Evolutionary conservation across 1,140 invertebrate genomes (phyloP), one percentile per base, ranked within the genome.

Genomic region (Maconellicoccus hirsutus): DNA sequence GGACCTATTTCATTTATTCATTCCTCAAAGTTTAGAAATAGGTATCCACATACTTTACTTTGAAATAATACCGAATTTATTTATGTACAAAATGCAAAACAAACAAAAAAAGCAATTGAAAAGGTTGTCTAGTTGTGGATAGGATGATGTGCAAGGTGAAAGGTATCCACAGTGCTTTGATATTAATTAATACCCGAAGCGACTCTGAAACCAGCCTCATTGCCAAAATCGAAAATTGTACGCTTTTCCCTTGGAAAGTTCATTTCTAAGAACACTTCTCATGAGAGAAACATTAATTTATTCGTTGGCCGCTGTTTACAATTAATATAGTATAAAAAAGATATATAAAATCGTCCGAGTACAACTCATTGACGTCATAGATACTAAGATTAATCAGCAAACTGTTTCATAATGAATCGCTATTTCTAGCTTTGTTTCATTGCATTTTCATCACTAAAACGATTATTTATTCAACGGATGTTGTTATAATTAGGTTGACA

Each of bases 291-390:
- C 42, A 52, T 52, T 52, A 52, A 52, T 52, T 52, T 52, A 52
- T 52, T 52, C 42, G 42, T 52, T 52, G 42, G 42, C 42, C n/a
- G 42, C 10, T 52, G 42, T 52, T 52, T 52, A 52, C 42, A 52
- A 52, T 52, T 52, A 52, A 52, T 52, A 52, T 52, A 52, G 42
- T 52, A 52, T 52, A 52, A 52, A 52, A 52, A 52, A 52, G 42
- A 52, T 52, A 52, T 52, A 8, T 52, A 52, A 52, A 52, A 52
- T 52, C 42, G 16, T 3, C 42, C 29, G 10, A 52, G 42, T 52
- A 52, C 42, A 8, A 52, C 42, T 52, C 42, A 52, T 52, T 52
- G 42, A 52, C 42, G 42, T 52, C 42, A 52, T 52, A 52, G 42
- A 52, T 52, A 52, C n/a, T 16, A 14, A 52, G 42, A 52, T 52